Percentiles rank a stretch among this genome's conserved stretches.
These are phyloP conservation scores for Alloscopus bannaensis DNA, from an alignment of 2,888 invertebrate species.

Conservation along the genomic window DNA sequence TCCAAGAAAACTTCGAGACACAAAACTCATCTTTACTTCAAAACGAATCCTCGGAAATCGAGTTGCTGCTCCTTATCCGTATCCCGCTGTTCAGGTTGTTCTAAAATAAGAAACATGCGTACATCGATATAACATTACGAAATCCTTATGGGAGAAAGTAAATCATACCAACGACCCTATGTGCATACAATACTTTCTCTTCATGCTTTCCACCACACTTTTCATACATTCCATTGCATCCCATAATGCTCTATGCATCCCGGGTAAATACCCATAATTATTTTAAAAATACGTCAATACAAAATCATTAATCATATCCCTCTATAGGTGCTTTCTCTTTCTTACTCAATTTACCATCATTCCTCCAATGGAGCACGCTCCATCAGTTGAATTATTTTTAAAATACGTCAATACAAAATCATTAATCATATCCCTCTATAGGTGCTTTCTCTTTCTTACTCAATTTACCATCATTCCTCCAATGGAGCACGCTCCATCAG, in stretches of 20 bases:
- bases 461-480: conserved; percentile 21
- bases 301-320: conserved; percentile 38
- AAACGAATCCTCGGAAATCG: conserved; percentile 69
- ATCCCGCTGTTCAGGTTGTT: too few relatives aligned
- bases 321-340: background rate
- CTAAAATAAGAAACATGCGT: too few relatives aligned
- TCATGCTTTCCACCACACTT: too few relatives aligned
- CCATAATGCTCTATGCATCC: too few relatives aligned
- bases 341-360: conserved; percentile 25
- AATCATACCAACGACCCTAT: too few relatives aligned
- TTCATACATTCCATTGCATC: too few relatives aligned
- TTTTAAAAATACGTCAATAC: conserved; percentile 5
- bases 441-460: conserved; percentile 10
- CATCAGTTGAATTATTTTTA: conserved; percentile 1
- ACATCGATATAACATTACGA: too few relatives aligned
- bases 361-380: background rate
- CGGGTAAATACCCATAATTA: conserved; percentile 1
- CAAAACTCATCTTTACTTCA: conserved; percentile 63
- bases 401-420: conserved; percentile 36
- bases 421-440: conserved; percentile 35
- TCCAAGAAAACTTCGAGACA: background rate
- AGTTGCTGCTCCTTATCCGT: conserved; percentile 71
- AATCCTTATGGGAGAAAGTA: too few relatives aligned
- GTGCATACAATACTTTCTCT: too few relatives aligned
- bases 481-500: background rate